phyloP scores from a whole-genome alignment of 2,797 vertebrate genomes.

The Pseudomugil gertrudae region DNA sequence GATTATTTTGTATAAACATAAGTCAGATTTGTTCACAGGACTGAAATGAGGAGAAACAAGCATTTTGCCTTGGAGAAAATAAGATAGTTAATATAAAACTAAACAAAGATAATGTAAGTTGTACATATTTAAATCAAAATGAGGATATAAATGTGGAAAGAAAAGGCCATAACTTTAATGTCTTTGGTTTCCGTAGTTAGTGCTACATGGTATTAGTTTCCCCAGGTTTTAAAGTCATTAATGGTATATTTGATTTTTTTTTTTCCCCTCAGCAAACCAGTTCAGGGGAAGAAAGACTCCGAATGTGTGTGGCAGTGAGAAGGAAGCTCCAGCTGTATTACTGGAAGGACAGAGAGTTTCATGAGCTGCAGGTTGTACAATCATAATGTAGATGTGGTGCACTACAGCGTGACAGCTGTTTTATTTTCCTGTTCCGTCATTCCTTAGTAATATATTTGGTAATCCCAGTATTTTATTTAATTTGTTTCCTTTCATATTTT shows the following conservation, averaged over 20 bases:
- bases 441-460: too few species aligned
- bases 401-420: conserved; percentile 8
- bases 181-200: background rate
- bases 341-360: conserved; percentile 96
- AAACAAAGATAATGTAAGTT: background rate
- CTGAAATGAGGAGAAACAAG: background rate
- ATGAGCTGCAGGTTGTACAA: conserved; percentile 89
- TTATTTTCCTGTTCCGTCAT: too few species aligned
- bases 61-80: too few species aligned
- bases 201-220: conserved; percentile 12
- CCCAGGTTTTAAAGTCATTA: background rate
- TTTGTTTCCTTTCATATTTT: conserved; percentile 5
- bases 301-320: conserved; percentile 95
- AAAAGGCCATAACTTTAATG: background rate
- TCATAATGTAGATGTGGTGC: conserved; percentile 8
- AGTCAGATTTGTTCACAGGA: background rate
- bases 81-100: too few species aligned
- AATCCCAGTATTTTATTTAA: background rate
- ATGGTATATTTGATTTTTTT: conserved; percentile 11
- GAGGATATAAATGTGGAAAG: too few species aligned
- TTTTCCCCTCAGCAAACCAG: conserved; percentile 80
- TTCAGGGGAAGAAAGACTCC: conserved; percentile 88
- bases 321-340: conserved; percentile 97
- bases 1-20: background rate
- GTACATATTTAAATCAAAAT: background rate